Base-by-base conservation (phyloP, 2,888 invertebrate genomes). In the Campaea margaritaria region DNA sequence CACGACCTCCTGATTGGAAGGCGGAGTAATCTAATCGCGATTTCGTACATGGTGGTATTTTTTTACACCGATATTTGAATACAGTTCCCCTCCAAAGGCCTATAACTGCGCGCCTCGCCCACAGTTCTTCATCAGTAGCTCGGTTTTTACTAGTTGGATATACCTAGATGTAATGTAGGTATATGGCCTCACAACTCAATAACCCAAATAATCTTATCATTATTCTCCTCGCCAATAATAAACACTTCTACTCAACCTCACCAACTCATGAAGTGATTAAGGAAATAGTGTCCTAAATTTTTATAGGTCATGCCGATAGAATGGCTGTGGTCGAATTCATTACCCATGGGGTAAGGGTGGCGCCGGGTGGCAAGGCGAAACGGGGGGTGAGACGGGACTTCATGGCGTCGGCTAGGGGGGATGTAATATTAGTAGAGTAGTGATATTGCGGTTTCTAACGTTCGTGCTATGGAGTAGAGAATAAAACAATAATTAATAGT, bases 371-470 rank as follows among this genome's bases (percentile, higher is more conserved):
- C 31, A 31, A 31, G 71, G 73, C 74, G 65, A 58, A 58, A 63
- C 64, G 68, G 75, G 76, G 74, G 74, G 74, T 72, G 74, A 67
- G 78, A 68, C 78, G 81, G 83, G 85, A 83, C 83, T 83, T 81
- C 83, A 83, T 85, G 88, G 87, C 85, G 88, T 82, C 89, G 82
- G 76, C 73, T 68, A 76, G 79, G 76, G 80, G 82, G 86, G 87
- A 85, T 87, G 87, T 89, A 89, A 88, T 90, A 88, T 87, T 86
- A 85, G 83, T 79, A 80, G 85, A 86, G 85, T 86, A 84, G 87
- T 86, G 86, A 87, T 89, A 88, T 89, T 89, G 88, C 87, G 87
- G 87, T 84, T 85, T 85, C 87, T 82, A 85, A 85, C 81, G 81
- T 81, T 81, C 75, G 78, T 76, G 54, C 75, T 76, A 73, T 80